A percentile compares a stretch with the other conserved stretches of the same genome.
Conservation (phyloP, 1,140 invertebrate genomes). For the Phymastichus coffea region DNA sequence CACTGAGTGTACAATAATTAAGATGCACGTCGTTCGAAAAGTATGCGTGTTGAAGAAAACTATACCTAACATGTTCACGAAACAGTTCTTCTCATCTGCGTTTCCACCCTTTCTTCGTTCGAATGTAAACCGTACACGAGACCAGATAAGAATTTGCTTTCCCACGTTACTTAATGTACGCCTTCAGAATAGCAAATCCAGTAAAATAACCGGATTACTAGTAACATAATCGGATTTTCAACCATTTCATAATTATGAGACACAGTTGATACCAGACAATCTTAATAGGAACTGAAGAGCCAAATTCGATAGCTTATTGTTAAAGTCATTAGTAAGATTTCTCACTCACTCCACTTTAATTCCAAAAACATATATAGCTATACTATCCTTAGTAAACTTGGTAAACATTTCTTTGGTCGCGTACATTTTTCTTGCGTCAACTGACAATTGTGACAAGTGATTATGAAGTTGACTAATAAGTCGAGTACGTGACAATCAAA, state of each 20-base stretch:
- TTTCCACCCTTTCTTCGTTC: too few species aligned
- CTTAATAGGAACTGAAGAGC: slow-evolving; percentile 31
- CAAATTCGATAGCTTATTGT: slow-evolving; percentile 45
- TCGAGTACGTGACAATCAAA: too few species aligned
- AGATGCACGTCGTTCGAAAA: too few species aligned
- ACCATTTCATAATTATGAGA: slow-evolving; percentile 19
- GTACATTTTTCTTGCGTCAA: slow-evolving; percentile 22
- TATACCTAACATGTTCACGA: too few species aligned
- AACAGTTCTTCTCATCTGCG: too few species aligned
- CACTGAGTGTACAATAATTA: slow-evolving; percentile 38
- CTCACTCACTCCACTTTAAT: slow-evolving; percentile 53
- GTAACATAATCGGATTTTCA: slow-evolving; percentile 38
- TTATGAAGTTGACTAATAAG: too few species aligned
- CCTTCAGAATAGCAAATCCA: slow-evolving; percentile 34
- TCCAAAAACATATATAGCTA: slow-evolving; percentile 53
- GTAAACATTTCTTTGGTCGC: slow-evolving; percentile 48
- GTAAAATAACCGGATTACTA: slow-evolving; percentile 51
- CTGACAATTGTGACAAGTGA: slow-evolving; percentile 33
- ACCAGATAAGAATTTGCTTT: too few species aligned
- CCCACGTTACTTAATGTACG: slow-evolving; percentile 41
- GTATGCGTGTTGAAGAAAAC: too few species aligned
- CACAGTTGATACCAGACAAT: slow-evolving; percentile 30
- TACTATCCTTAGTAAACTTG: slow-evolving; percentile 42
- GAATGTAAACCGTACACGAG: too few species aligned
- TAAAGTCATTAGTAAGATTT: slow-evolving; percentile 54